phyloP scores from a whole-genome alignment of 2,113 vertebrate species.

The Butorides virescens region DNA sequence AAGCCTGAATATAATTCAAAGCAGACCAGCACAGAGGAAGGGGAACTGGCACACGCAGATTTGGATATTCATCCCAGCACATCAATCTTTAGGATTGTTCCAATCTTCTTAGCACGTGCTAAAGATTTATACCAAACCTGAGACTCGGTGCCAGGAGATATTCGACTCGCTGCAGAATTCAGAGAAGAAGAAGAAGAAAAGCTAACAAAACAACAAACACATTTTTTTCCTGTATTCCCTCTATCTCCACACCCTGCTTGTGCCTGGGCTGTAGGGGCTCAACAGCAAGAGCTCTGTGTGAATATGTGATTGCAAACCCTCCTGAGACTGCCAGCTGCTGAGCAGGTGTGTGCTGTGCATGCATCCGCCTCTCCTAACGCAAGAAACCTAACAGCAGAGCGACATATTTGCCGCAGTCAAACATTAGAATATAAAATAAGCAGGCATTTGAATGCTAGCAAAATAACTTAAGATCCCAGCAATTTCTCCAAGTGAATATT shows the following conservation, averaged over 20 bases:
- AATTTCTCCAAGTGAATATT: background rate
- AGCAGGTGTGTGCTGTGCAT: background rate
- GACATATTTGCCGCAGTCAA: background rate
- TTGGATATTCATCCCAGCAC: background rate
- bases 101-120: background rate
- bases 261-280: background rate
- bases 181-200: background rate
- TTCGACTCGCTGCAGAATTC: background rate
- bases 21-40: background rate
- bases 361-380: background rate
- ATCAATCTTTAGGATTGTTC: background rate
- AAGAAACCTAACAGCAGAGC: background rate
- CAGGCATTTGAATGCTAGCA: background rate
- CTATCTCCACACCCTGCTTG: background rate
- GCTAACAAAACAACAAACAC: background rate
- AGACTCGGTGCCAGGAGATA: background rate
- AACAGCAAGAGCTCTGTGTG: background rate
- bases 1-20: background rate
- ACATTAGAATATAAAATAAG: background rate
- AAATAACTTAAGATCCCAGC: background rate
- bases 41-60: accelerated
- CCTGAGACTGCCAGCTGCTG: background rate
- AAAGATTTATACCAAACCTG: background rate
- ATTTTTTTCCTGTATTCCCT: background rate
- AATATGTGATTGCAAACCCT: background rate